Base-by-base conservation (phyloP, 2,888 invertebrate species). In the Lithophane semibrunnea region DNA sequence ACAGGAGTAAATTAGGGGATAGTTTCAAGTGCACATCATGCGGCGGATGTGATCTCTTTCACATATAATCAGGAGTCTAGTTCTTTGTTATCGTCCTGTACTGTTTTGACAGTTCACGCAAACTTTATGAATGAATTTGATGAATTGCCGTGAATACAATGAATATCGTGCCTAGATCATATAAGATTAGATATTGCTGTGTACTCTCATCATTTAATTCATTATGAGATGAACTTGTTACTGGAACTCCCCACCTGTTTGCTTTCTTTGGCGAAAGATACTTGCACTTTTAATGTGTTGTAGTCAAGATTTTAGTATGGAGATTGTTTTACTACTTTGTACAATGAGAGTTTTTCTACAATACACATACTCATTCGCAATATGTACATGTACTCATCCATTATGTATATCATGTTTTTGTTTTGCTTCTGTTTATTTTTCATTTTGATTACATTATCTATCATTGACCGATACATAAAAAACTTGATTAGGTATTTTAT, bases 61-160 rank as follows among this genome's bases (percentile, higher is more conserved):
- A 84, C 80, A 74, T 84, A 78, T 83, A 79, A 78, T 80, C 76
- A 78, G 73, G 73, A 73, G 73, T 88, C 63, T 85, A 86, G 82
- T 88, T 92, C 94, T 95, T 95, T 95, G 95, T 95, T 96, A 94
- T 94, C 92, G 90, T 94, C 89, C 83, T 89, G 87, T 84, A 79
- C 89, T 92, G 92, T 92, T 95, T 96, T 96, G 96, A 96, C 96
- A 96, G 94, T 91, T 95, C 94, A 89, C 90, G 89, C 90, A 91
- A 89, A 92, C 90, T 96, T 96, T 96, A 96, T 96, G 96, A 96
- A 96, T 96, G 96, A 95, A 95, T 94, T 93, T 92, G 84, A 94
- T 92, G 84, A 94, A 94, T 92, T 90, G 92, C 90, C 91, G 91
- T 92, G 92, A 92, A 92, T 92, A 93, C 95, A 95, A 95, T 94